Base-by-base conservation (phyloP, 2,797 vertebrate species). In the Labroides dimidiatus region DNA sequence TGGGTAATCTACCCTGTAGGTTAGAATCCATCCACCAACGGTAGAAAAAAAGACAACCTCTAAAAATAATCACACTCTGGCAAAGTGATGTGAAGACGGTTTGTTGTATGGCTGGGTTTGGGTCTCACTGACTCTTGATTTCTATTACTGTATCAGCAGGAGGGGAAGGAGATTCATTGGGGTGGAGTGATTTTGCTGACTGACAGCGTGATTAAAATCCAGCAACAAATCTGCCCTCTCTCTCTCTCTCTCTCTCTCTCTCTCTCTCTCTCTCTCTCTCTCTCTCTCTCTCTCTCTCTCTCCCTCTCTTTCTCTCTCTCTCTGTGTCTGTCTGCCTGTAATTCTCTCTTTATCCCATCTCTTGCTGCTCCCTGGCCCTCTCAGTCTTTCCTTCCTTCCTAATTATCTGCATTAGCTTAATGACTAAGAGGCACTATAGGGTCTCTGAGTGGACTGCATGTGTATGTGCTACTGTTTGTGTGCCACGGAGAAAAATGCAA, bases 321-420 rank as follows among this genome's bases (percentile, higher is more conserved):
- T 85, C 61, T 30, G 72, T 48, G 62, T 75, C 72, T 53, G 72
- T 73, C 82, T 76, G 80, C 64, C 72, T 76, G 53, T 72, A 83
- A 77, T 78, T 82, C 75, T 80, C 72, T 64, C 61, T 76, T 78
- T 45, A 78, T 72, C 77, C 62, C 62, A 56, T 82, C 57, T 75
- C 72, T 56, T 67, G 48, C 66, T 49, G 30, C 60, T 82, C 68
- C 64, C 58, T 74, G 59, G 57, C n/a, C 57, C 58, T 75, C 68
- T 76, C 60, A 30, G 56, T 63, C 64, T 76, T 72, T 69, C 58
- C 69, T 72, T 77, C 69, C 78, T 74, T 77, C 57, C 79, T 81
- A 80, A 89, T 88, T 77, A 85, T 84, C 58, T 73, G 54, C 84
- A 90, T 92, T 87, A 91, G 61, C 67, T 67, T 85, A 86, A 88